These are phyloP conservation scores for Neostethus bicornis DNA, from an alignment of 2,797 vertebrate species.

Conservation along the genomic window DNA sequence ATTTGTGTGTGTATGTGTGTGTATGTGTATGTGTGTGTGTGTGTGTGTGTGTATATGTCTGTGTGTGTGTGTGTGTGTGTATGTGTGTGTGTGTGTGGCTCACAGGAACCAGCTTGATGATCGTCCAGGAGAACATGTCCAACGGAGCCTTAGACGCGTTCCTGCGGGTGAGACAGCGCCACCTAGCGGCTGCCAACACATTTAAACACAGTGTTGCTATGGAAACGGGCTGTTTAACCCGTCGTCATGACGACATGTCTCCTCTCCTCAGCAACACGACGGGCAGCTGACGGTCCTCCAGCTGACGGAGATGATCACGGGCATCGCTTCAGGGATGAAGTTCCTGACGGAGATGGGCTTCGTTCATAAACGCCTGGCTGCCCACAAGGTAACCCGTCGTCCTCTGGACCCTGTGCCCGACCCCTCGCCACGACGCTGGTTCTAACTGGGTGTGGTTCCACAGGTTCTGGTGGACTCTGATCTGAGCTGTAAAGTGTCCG, in stretches of 20 bases:
- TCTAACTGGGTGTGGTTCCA: background rate
- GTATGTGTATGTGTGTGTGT: too few species aligned
- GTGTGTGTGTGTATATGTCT: too few species aligned
- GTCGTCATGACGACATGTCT: too few species aligned
- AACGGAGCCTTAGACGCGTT: slow-evolving; percentile 91
- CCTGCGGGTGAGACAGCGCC: slow-evolving; percentile 84
- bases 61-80: too few species aligned
- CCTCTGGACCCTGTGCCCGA: too few species aligned
- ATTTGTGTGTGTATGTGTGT: too few species aligned
- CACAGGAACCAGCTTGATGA: slow-evolving; percentile 93
- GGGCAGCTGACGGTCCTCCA: slow-evolving; percentile 87
- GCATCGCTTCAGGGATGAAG: slow-evolving; percentile 93
- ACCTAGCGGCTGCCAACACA: too few species aligned
- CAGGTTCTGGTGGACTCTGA: slow-evolving; percentile 88
- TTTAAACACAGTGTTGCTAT: too few species aligned
- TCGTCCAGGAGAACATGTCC: slow-evolving; percentile 89
- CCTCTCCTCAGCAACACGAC: slow-evolving; percentile 84
- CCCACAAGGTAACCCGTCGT: slow-evolving; percentile 88
- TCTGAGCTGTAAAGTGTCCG: slow-evolving; percentile 92
- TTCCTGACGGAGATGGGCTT: slow-evolving; percentile 97
- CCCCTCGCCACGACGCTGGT: too few species aligned
- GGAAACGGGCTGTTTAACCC: too few species aligned
- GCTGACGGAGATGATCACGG: slow-evolving; percentile 88
- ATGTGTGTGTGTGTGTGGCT: slow-evolving; percentile 15
- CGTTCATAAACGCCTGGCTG: slow-evolving; percentile 90